phyloP scores from a whole-genome alignment of 1,140 invertebrate species.

The Eueides isabella region DNA sequence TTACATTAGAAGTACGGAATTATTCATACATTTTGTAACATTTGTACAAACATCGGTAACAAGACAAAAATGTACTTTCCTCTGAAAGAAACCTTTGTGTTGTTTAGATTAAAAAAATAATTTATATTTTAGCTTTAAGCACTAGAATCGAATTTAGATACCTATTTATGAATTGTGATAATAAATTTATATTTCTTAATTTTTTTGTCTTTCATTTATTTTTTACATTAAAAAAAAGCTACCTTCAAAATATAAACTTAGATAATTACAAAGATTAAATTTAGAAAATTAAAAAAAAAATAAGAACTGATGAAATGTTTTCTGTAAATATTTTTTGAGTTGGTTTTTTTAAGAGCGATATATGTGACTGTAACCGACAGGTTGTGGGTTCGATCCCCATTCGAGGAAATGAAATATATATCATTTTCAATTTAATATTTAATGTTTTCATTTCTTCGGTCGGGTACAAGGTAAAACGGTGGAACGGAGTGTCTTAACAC shows the following conservation, averaged over 20 bases:
- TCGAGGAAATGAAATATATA: too few species aligned
- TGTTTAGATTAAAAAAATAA: slow-evolving; percentile 64
- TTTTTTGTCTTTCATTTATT: slow-evolving; percentile 41
- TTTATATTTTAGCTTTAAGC: slow-evolving; percentile 73
- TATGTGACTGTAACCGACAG: too few species aligned
- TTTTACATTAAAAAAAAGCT: not conserved
- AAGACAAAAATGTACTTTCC: slow-evolving; percentile 39
- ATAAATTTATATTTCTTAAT: slow-evolving; percentile 74
- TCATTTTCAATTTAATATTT: too few species aligned
- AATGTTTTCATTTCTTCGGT: too few species aligned
- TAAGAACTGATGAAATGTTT: too few species aligned
- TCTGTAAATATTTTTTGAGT: too few species aligned
- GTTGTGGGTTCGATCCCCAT: too few species aligned
- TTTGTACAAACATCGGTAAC: slow-evolving; percentile 48
- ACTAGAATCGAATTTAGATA: slow-evolving; percentile 66
- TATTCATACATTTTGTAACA: slow-evolving; percentile 7
- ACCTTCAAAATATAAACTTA: not conserved
- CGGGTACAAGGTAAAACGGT: too few species aligned
- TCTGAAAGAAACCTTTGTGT: slow-evolving; percentile 51
- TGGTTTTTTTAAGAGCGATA: too few species aligned
- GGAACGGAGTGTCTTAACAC: too few species aligned
- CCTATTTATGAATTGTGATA: slow-evolving; percentile 81
- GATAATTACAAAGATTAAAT: too few species aligned
- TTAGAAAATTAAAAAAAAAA: not conserved
- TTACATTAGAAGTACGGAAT: slow-evolving; percentile 4